Conservation (phyloP, 2,888 invertebrate species). For the Eupsilia transversa region DNA sequence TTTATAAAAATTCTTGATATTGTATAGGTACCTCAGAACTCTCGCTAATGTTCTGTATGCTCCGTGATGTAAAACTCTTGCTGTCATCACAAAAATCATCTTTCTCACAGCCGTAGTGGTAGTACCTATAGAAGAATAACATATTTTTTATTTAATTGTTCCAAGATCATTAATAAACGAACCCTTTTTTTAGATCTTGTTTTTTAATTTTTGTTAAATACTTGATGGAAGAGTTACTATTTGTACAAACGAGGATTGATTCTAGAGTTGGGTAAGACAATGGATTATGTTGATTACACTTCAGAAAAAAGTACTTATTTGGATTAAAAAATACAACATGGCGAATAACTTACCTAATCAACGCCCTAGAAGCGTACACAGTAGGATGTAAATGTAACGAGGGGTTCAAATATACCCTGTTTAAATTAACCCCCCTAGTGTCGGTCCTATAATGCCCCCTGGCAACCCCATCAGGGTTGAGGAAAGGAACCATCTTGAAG, state of each 20-base stretch:
- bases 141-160: background rate
- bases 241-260: background rate
- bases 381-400: conserved; percentile 94
- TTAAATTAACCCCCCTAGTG: conserved; percentile 96
- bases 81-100: conserved; percentile 87
- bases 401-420: conserved; percentile 96
- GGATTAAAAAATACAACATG: background rate
- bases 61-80: conserved; percentile 82
- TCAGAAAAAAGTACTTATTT: background rate
- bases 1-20: background rate
- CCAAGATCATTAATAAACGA: background rate
- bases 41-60: conserved; percentile 85
- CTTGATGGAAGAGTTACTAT: background rate
- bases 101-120: conserved; percentile 92
- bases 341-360: conserved; percentile 90
- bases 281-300: background rate
- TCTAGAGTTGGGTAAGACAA: background rate
- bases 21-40: conserved; percentile 77
- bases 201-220: background rate
- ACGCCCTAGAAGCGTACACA: conserved; percentile 95
- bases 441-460: conserved; percentile 96
- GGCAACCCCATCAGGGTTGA: conserved; percentile 97
- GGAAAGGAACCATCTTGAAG: conserved; percentile 97
- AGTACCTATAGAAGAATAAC: conserved; percentile 87
- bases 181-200: no score